Evolutionary conservation across 2,113 vertebrate species (phyloP), one percentile per base, ranked within the genome.

Genomic region (Neomonachus schauinslandi): DNA sequence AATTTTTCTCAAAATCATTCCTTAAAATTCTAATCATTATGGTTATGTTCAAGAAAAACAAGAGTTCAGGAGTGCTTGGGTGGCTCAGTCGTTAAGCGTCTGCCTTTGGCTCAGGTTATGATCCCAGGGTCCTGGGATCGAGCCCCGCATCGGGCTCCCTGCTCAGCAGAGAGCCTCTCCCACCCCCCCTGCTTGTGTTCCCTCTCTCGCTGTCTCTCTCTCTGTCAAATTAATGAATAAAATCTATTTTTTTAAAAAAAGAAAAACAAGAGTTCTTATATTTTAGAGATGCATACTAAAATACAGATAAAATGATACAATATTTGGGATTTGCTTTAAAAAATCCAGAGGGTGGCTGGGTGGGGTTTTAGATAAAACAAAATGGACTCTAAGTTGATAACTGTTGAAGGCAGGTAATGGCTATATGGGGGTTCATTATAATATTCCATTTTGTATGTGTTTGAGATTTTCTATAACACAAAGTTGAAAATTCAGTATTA

Each of bases 401-500:
- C 19, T 24, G 51, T 63, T 24, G 79, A 92, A 55, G 28, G 2
- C 80, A 59, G 22, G 55, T 24, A 19, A 57, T 7, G 2, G 16
- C 2, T 28, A 28, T 4, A 4, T n/a, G 22, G 31, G 51, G 15
- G 15, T 5, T 87, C 55, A 13, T 51, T 36, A 24, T 9, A 82
- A 51, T 28, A 65, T 19, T 55, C 8, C 33, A 22, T 36, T 83
- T 7, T 21, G 26, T 39, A 10, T n/a, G 8, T 51, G 22, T 96
- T 61, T 61, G 63, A 96, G 82, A 91, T 67, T 28, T 74, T 93
- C 59, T 80, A 42, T 88, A 77, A 72, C 59, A 65, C 63, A 91
- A 95, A 85, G 53, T 69, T 74, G 76, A 82, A 85, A 79, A 87
- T 77, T 76, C 95, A 76, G 26, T 80, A n/a, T 51, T 82, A 63